Evolutionary conservation across 2,113 vertebrate genomes (phyloP), one percentile per base, ranked within the genome.

Genomic region (Zingel zingel): DNA sequence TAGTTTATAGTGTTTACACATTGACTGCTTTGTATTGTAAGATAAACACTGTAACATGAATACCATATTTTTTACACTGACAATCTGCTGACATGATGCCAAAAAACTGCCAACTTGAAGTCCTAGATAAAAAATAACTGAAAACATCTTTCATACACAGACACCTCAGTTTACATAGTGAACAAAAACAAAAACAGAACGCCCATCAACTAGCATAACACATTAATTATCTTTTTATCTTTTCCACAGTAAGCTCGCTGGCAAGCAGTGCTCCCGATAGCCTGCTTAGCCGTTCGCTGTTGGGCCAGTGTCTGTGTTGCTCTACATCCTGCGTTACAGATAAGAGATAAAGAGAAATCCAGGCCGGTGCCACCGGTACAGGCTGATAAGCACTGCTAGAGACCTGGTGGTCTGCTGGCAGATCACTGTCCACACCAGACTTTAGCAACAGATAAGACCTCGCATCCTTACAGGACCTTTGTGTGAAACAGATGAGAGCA

Each of bases 351-450:
- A 86, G 71, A 88, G 77, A 43, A 36, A 53, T 48, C 75, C 84
- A 64, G 61, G 66, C 84, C 18, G 5, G 81, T 77, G 79, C 77
- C 74, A 79, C 74, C 57, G 45, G 57, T 67, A 19, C 68, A 39
- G 39, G 48, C 84, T 87, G 92, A 94, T 94, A 94, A 94, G 86
- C 77, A 23, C 30, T 48, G 76, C 82, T 85, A 62, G 74, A 65
- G 72, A 75, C 61, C 79, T 1, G 73, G 58, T 81, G 82, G 71
- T 75, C 83, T 74, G 71, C 75, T 64, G 64, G 84, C 77, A 80
- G 78, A 78, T 85, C 86, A 59, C 81, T 88, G 88, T 89, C 83
- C 73, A 69, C 85, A 87, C 56, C 89, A 93, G 81, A 84, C 83
- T 78, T 68, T 65, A 30, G 81, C 2, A 23, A 74, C 73, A 85